Percentiles rank a stretch among this genome's conserved stretches.
Evolutionary conservation across 2,888 invertebrate genomes (phyloP).

Genomic region (Anticlea derivata): DNA sequence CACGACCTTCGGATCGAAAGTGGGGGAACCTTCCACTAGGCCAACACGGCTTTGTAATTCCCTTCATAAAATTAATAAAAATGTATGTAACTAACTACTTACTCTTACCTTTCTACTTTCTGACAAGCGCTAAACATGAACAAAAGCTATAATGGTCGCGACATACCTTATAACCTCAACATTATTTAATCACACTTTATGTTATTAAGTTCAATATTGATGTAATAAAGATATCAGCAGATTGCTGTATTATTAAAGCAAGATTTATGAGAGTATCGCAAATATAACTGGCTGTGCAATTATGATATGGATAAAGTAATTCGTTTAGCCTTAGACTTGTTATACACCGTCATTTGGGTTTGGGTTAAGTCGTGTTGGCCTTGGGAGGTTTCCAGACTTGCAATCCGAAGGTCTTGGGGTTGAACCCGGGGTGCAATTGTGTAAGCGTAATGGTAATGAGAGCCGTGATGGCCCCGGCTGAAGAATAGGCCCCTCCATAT

Average conservation of each 20-base stretch:
- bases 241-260: constrained; percentile 60
- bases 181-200: constrained; percentile 37
- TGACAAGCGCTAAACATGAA: not conserved
- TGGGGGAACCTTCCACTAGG: no score
- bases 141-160: constrained; percentile 8
- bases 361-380: no score
- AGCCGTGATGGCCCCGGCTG: no score
- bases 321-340: constrained; percentile 28
- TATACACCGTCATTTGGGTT: constrained; percentile 8
- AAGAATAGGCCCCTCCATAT: no score
- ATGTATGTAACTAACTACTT: no score
- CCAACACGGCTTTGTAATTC: no score
- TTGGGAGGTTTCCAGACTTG: no score
- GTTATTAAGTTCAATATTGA: constrained; percentile 61
- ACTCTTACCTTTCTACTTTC: not conserved
- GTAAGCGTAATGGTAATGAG: no score
- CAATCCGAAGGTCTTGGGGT: no score
- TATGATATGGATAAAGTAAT: constrained; percentile 43
- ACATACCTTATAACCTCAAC: constrained; percentile 3
- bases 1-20: no score
- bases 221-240: constrained; percentile 69
- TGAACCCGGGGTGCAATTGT: no score
- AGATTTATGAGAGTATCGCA: constrained; percentile 62
- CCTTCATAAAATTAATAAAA: no score
- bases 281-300: constrained; percentile 52